Percentiles rank a stretch among this genome's conserved stretches.
phyloP scores from a whole-genome alignment of 2,888 invertebrate genomes.

The Spisula solida region DNA sequence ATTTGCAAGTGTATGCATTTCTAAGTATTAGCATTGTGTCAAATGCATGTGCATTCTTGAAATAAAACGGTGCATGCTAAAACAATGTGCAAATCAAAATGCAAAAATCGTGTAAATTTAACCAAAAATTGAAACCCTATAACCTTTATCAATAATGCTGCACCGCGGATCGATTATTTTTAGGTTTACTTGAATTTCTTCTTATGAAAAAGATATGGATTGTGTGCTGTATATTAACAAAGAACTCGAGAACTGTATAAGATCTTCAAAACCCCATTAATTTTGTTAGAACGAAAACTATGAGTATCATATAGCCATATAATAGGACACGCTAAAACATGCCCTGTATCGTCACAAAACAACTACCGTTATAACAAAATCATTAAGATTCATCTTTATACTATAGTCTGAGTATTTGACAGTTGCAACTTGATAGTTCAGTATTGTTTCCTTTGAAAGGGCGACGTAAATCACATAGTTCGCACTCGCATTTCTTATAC shows the following conservation, averaged over 20 bases:
- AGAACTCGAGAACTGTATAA: not conserved
- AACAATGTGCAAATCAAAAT: not conserved
- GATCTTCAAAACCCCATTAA: not conserved
- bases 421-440: not conserved
- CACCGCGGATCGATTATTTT: slow-evolving; percentile 4
- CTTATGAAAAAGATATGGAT: not conserved
- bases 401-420: not conserved
- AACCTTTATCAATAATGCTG: not conserved
- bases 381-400: slow-evolving; percentile 8
- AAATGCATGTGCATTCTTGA: too few relatives aligned
- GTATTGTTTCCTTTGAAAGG: not conserved
- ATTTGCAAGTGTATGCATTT: too few relatives aligned
- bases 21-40: too few relatives aligned
- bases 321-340: not conserved
- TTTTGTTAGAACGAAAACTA: not conserved
- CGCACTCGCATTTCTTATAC: not conserved
- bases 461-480: not conserved
- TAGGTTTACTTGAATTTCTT: not conserved
- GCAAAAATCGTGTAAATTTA: not conserved
- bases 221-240: slow-evolving; percentile 13
- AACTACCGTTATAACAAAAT: slow-evolving; percentile 14
- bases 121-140: not conserved
- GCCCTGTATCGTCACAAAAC: not conserved
- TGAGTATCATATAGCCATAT: slow-evolving; percentile 6
- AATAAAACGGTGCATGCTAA: not conserved